Conservation (phyloP, 92 coral and sea anemone species). For the Muricea muricata region DNA sequence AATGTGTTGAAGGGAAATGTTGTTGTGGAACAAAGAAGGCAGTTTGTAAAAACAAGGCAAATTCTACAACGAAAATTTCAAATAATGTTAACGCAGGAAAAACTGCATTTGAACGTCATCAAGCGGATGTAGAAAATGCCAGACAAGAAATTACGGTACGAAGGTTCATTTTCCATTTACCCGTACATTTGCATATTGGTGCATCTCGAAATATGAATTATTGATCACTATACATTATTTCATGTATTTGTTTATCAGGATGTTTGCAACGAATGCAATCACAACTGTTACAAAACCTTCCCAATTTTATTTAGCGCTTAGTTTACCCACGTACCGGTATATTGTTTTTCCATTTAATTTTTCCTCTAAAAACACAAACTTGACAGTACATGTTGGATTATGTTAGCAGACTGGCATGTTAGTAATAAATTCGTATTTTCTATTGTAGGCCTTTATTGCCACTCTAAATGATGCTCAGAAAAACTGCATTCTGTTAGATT, state of each 20-base stretch:
- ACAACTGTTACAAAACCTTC: no score
- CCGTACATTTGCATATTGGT: not conserved
- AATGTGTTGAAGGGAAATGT: not conserved
- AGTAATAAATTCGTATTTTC: not conserved
- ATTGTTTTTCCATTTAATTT: no score
- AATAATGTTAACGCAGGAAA: no score
- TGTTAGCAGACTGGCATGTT: not conserved
- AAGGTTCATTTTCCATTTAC: not conserved
- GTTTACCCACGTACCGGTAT: no score
- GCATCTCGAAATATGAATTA: not conserved
- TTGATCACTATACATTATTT: not conserved
- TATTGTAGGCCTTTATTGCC: slow-evolving; percentile 19
- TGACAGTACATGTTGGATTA: not conserved
- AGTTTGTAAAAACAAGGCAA: not conserved
- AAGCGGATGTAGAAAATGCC: not conserved
- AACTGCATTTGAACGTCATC: no score
- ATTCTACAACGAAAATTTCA: no score
- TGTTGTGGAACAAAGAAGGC: not conserved
- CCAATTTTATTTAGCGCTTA: no score
- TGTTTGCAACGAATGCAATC: no score
- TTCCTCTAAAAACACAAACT: no score
- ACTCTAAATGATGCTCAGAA: slow-evolving; percentile 13
- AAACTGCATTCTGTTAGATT: slow-evolving; percentile 12
- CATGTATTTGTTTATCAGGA: no score
- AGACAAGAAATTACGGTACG: not conserved